Conservation (phyloP, 2,888 invertebrate genomes). For the Branchellion lobata region DNA sequence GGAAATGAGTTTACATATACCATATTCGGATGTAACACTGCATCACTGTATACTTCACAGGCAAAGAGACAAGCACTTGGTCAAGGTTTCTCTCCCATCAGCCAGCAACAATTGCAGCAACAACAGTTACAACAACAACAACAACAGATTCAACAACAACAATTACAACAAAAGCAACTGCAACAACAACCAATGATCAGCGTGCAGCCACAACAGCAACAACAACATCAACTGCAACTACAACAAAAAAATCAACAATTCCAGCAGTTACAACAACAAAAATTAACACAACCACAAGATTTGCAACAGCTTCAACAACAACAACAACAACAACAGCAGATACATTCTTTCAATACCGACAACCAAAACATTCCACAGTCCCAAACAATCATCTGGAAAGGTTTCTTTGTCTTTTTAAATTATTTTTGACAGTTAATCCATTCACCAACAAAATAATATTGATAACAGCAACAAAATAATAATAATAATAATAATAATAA, state of each 20-base stretch:
- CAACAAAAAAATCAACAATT: conserved; percentile 9
- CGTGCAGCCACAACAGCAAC: conserved; percentile 15
- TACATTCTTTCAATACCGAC: conserved; percentile 24
- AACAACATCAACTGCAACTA: conserved; percentile 20
- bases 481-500: too few relatives aligned
- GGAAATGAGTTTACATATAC: too few relatives aligned
- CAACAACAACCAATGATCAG: neutral
- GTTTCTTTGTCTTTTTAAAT: conserved; percentile 11
- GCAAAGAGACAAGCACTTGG: conserved; percentile 7
- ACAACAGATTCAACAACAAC: conserved; percentile 21
- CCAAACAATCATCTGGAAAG: conserved; percentile 45
- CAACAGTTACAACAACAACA: conserved; percentile 26
- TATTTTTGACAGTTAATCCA: neutral
- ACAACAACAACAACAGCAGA: conserved; percentile 20
- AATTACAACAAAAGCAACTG: neutral
- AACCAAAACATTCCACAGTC: conserved; percentile 33
- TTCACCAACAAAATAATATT: neutral
- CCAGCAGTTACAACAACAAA: neutral
- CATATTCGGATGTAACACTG: too few relatives aligned
- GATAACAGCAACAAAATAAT: too few relatives aligned
- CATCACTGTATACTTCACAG: too few relatives aligned
- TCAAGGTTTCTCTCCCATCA: neutral
- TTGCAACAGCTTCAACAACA: conserved; percentile 2
- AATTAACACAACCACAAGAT: conserved; percentile 8
- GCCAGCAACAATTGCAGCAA: conserved; percentile 22